phyloP scores from a whole-genome alignment of 2,888 invertebrate genomes.

The Hemistola chrysoprasaria region DNA sequence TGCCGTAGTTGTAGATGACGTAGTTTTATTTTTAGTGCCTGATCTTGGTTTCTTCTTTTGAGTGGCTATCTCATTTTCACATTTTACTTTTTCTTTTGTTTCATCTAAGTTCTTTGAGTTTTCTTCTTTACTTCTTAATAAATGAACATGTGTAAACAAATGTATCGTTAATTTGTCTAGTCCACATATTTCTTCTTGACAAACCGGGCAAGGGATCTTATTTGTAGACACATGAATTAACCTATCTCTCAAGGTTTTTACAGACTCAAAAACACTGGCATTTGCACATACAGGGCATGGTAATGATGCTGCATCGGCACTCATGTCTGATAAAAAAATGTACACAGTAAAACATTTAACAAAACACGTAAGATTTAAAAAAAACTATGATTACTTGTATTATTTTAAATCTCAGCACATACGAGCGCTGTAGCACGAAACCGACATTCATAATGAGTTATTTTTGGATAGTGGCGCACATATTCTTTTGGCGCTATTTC shows the following conservation, averaged over 20 bases:
- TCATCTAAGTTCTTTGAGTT: conserved; percentile 27
- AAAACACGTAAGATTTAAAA: conserved; percentile 4
- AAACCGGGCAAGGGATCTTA: conserved; percentile 89
- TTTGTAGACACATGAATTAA: conserved; percentile 89
- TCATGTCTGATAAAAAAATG: conserved; percentile 45
- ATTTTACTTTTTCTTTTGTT: conserved; percentile 34
- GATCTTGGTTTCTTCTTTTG: conserved; percentile 57
- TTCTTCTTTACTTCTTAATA: conserved; percentile 45
- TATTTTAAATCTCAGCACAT: conserved; percentile 23
- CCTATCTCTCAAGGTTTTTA: conserved; percentile 86
- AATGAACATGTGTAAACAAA: conserved; percentile 87
- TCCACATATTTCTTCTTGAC: conserved; percentile 87
- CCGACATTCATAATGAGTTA: conserved; percentile 60
- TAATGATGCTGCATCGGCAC: conserved; percentile 81
- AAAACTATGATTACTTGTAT: not conserved
- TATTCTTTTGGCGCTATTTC: conserved; percentile 70
- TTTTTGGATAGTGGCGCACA: conserved; percentile 64
- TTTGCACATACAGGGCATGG: conserved; percentile 90
- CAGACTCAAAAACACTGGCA: conserved; percentile 85
- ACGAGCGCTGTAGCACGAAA: conserved; percentile 52
- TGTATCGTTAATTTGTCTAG: conserved; percentile 93
- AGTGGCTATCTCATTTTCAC: conserved; percentile 39
- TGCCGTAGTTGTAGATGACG: conserved; percentile 41
- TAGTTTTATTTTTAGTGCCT: conserved; percentile 68
- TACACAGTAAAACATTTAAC: conserved; percentile 6